phyloP scores from a whole-genome alignment of 2,888 invertebrate genomes.

The Drosophila atripex region DNA sequence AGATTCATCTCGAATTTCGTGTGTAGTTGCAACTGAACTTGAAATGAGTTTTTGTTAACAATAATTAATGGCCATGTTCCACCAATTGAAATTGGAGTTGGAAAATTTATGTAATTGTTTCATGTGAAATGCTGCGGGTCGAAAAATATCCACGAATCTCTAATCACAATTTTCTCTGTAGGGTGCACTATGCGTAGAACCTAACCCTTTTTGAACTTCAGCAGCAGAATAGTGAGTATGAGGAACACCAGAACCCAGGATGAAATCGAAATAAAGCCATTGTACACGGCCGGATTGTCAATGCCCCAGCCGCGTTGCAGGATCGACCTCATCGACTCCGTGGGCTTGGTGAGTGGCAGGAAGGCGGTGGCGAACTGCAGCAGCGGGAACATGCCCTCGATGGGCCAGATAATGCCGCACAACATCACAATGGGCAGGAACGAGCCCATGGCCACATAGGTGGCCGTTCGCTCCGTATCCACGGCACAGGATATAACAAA shows the following conservation, averaged over 20 bases:
- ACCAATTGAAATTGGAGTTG: neutral
- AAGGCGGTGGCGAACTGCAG: slow-evolving; percentile 89
- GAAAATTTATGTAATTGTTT: neutral
- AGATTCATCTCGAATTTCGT: neutral
- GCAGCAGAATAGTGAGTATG: slow-evolving; percentile 88
- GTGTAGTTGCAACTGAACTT: neutral
- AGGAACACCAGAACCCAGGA: slow-evolving; percentile 92
- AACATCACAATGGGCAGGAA: slow-evolving; percentile 93
- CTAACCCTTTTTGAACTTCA: slow-evolving; percentile 94
- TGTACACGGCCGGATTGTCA: slow-evolving; percentile 88
- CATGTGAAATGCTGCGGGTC: neutral
- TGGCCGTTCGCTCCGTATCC: slow-evolving; percentile 93
- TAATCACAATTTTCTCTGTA: slow-evolving; percentile 1
- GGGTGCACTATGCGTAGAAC: neutral
- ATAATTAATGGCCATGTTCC: neutral
- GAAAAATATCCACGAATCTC: neutral
- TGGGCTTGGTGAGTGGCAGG: slow-evolving; percentile 94
- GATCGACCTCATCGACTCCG: slow-evolving; percentile 93
- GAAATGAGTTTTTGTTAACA: neutral
- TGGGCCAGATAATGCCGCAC: slow-evolving; percentile 97
- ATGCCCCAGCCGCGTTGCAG: slow-evolving; percentile 93
- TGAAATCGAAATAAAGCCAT: slow-evolving; percentile 91
- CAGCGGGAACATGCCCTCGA: slow-evolving; percentile 94
- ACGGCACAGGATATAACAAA: slow-evolving; percentile 92
- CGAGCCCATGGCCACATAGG: slow-evolving; percentile 93